These are phyloP conservation scores for Parauchenoglanis punctatus DNA, from an alignment of 2,797 vertebrate genomes.

Conservation along the genomic window DNA sequence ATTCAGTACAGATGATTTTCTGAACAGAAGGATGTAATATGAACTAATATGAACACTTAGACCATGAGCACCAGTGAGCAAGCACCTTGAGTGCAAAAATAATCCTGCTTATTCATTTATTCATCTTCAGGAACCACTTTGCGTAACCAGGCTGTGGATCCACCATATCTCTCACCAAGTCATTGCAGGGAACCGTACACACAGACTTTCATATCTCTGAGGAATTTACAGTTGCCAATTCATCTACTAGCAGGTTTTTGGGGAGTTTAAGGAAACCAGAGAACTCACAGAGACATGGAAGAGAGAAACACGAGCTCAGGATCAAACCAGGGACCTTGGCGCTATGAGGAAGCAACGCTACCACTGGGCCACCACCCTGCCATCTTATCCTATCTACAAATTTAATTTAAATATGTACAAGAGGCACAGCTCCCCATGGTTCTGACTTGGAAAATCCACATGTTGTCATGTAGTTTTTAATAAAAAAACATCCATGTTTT, in stretches of 20 bases:
- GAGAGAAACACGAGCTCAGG: too few relatives aligned
- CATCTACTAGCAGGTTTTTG: neutral
- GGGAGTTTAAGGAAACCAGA: neutral
- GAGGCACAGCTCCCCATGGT: constrained; percentile 35
- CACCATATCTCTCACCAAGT: neutral
- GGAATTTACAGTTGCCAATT: neutral
- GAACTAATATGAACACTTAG: too few relatives aligned
- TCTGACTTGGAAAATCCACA: constrained; percentile 8
- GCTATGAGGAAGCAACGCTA: neutral
- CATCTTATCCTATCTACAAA: constrained; percentile 43
- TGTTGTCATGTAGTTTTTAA: neutral
- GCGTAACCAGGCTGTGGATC: neutral
- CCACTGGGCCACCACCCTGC: too few relatives aligned
- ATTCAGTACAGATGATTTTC: neutral
- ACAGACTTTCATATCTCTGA: neutral
- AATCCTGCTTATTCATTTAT: neutral
- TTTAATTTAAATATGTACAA: constrained; percentile 50
- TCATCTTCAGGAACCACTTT: neutral
- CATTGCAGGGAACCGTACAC: neutral
- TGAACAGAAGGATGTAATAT: neutral
- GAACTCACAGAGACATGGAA: neutral
- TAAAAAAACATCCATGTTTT: neutral
- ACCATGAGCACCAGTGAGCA: neutral
- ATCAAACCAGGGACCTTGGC: neutral
- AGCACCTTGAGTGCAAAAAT: neutral